These are phyloP conservation scores for Oligia fasciuncula DNA, from an alignment of 2,888 invertebrate genomes.

Conservation along the genomic window DNA sequence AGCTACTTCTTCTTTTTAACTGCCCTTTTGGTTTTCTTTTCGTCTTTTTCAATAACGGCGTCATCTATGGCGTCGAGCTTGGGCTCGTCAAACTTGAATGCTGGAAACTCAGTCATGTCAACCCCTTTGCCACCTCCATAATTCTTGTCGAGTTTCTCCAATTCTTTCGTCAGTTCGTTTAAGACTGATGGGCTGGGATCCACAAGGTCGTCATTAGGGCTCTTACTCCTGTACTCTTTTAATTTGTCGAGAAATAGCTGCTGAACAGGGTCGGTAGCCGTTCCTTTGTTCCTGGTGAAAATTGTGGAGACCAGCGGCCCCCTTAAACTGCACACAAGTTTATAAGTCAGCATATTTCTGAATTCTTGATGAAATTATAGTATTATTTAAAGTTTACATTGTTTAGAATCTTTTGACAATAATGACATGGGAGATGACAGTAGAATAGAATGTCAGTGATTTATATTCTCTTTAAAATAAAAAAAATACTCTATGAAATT, in stretches of 20 bases:
- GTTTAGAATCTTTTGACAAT: not conserved
- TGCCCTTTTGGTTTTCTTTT: not conserved
- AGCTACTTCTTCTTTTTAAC: not conserved
- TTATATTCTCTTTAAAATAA: not conserved
- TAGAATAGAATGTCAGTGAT: not conserved
- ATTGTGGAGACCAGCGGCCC: not conserved
- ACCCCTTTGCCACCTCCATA: slow-evolving; percentile 38
- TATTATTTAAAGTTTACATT: not conserved
- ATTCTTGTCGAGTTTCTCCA: slow-evolving; percentile 27
- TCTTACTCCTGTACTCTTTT: slow-evolving; percentile 39
- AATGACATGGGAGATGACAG: not conserved
- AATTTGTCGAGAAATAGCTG: slow-evolving; percentile 46
- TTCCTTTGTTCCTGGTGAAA: slow-evolving; percentile 21
- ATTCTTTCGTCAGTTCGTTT: slow-evolving; percentile 37
- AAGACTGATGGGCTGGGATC: slow-evolving; percentile 32
- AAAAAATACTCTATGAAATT: slow-evolving; percentile 8
- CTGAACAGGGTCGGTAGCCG: slow-evolving; percentile 44
- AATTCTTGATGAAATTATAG: not conserved
- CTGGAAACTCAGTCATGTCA: slow-evolving; percentile 47
- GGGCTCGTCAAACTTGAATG: slow-evolving; percentile 39
- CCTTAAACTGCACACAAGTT: not conserved
- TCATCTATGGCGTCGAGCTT: slow-evolving; percentile 51
- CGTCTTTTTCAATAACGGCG: not conserved
- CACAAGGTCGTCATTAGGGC: slow-evolving; percentile 13
- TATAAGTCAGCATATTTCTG: slow-evolving; percentile 30